phyloP scores from a whole-genome alignment of 2,888 invertebrate genomes.

The Dryadula phaetusa region DNA sequence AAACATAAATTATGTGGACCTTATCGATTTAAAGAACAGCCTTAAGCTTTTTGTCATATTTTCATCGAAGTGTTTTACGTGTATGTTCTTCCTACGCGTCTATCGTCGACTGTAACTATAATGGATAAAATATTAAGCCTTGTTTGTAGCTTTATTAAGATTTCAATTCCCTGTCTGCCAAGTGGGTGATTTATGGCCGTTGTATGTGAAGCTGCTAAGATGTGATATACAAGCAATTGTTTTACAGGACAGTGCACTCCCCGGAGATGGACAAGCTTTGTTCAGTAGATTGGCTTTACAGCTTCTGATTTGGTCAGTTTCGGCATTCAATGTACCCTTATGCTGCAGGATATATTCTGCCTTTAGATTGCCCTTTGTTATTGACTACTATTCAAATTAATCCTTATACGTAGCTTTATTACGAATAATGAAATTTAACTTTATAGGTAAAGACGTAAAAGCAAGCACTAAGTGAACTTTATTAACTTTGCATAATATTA shows the following conservation, averaged over 20 bases:
- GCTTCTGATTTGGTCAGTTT: constrained; percentile 27
- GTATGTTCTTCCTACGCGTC: constrained; percentile 14
- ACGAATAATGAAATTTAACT: background rate
- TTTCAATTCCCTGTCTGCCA: constrained; percentile 25
- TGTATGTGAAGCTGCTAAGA: constrained; percentile 25
- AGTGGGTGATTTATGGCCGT: constrained; percentile 23
- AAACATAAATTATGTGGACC: constrained; percentile 31
- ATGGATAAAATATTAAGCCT: background rate
- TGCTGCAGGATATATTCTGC: background rate
- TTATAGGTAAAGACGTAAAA: background rate
- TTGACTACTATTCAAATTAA: background rate
- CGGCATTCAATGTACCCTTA: constrained; percentile 14
- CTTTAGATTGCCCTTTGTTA: constrained; percentile 9
- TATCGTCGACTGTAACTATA: constrained; percentile 1
- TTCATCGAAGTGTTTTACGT: constrained; percentile 7
- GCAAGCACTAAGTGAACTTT: constrained; percentile 10
- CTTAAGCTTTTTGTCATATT: constrained; percentile 29
- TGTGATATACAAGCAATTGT: constrained; percentile 34
- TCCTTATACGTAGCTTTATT: background rate
- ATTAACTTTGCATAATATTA: constrained; percentile 6
- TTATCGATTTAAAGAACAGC: constrained; percentile 29
- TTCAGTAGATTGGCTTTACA: constrained; percentile 25
- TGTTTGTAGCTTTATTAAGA: constrained; percentile 20
- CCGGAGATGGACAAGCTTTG: constrained; percentile 32
- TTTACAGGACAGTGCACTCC: constrained; percentile 34